Evolutionary conservation across 2,888 invertebrate genomes (phyloP).

Genomic region (Meghimatium bilineatum): DNA sequence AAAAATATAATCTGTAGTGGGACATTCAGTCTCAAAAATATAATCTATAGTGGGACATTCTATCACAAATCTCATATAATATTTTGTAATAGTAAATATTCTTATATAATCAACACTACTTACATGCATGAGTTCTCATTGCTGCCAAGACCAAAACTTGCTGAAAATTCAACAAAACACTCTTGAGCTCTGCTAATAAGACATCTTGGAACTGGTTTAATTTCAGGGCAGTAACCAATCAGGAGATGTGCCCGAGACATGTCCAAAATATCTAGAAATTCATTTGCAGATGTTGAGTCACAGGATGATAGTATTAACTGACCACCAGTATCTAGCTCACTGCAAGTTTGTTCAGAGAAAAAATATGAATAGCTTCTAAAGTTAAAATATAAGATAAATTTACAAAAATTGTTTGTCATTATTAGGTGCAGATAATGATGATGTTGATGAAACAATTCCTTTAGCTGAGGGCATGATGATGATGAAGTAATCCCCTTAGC

Average conservation of each 20-base stretch:
- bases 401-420: too few species aligned
- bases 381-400: too few species aligned
- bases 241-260: background rate
- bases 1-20: too few species aligned
- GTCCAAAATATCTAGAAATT: background rate
- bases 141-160: constrained; percentile 8
- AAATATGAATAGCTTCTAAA: background rate
- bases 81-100: background rate
- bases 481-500: too few species aligned
- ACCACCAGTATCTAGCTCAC: background rate
- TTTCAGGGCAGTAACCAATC: constrained; percentile 35
- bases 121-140: constrained; percentile 12
- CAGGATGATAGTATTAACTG: background rate
- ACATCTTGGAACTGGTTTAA: constrained; percentile 40
- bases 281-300: background rate
- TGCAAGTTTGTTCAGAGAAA: background rate
- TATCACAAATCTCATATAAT: background rate
- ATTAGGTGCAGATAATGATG: too few species aligned
- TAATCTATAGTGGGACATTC: too few species aligned
- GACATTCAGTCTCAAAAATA: too few species aligned
- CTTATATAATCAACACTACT: background rate
- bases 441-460: too few species aligned
- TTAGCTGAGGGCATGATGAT: too few species aligned
- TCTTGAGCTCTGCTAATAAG: constrained; percentile 28
- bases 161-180: constrained; percentile 29